A percentile compares a stretch with the other conserved stretches of the same genome.
phyloP scores from a whole-genome alignment of 2,888 invertebrate species.

The Teleiodes luculella region DNA sequence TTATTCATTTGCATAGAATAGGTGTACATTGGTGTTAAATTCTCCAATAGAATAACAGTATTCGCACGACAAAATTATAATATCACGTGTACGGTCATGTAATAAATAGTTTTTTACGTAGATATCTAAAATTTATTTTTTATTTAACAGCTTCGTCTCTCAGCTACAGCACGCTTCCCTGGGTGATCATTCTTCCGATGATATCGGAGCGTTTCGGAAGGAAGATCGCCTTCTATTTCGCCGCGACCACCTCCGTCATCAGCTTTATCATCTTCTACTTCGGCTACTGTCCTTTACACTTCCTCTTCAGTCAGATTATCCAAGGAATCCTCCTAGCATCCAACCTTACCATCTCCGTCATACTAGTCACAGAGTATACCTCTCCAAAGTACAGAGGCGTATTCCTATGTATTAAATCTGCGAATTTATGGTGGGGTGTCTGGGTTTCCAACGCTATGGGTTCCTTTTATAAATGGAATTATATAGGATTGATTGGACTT shows the following conservation, averaged over 20 bases:
- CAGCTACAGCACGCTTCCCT: slow-evolving; percentile 22
- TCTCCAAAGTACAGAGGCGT: slow-evolving; percentile 28
- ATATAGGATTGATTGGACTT: slow-evolving; percentile 22
- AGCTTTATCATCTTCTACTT: slow-evolving; percentile 23
- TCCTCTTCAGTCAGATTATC: slow-evolving; percentile 25
- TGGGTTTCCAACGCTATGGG: slow-evolving; percentile 28
- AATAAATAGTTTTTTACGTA: no score
- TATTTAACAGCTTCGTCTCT: slow-evolving; percentile 25
- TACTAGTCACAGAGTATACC: slow-evolving; percentile 26
- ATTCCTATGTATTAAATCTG: slow-evolving; percentile 24
- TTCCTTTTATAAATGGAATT: slow-evolving; percentile 25
- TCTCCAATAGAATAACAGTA: no score
- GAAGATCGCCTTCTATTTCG: slow-evolving; percentile 20
- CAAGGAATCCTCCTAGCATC: slow-evolving; percentile 18
- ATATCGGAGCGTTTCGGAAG: slow-evolving; percentile 24
- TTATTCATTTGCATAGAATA: no score
- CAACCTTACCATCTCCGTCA: slow-evolving; percentile 17
- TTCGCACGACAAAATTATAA: no score
- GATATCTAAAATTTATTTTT: no score
- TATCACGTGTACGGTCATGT: no score
- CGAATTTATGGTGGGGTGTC: slow-evolving; percentile 25
- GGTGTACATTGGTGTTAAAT: no score
- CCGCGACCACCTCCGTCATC: slow-evolving; percentile 10
- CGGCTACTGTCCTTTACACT: slow-evolving; percentile 18
- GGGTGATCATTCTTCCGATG: slow-evolving; percentile 22